These are phyloP conservation scores for Trachelus troglodyta DNA, from an alignment of 2,888 invertebrate species.

Conservation along the genomic window DNA sequence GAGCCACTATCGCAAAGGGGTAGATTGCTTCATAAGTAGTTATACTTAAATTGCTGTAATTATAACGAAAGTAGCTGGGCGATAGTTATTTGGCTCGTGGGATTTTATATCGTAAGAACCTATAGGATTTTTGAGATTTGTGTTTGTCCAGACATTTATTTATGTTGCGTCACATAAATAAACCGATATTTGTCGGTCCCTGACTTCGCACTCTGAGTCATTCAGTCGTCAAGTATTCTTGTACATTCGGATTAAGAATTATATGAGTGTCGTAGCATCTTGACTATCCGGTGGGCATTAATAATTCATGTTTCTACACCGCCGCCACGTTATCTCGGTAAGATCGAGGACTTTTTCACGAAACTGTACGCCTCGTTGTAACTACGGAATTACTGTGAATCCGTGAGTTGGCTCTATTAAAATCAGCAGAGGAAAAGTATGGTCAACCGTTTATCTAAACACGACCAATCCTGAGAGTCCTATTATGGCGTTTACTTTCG, in stretches of 20 bases:
- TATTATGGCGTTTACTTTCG: background rate
- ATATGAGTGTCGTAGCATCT: background rate
- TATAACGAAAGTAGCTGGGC: background rate
- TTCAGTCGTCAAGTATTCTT: background rate
- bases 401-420: too few relatives aligned
- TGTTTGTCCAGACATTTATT: background rate
- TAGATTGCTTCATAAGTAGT: background rate
- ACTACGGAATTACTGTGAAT: too few relatives aligned
- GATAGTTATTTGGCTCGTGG: background rate
- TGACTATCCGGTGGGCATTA: background rate
- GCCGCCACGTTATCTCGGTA: background rate
- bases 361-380: background rate
- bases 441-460: background rate
- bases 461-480: background rate
- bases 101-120: background rate
- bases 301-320: background rate
- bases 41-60: background rate
- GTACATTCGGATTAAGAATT: background rate
- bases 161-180: slow-evolving; percentile 21
- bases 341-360: background rate
- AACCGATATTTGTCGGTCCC: slow-evolving; percentile 11
- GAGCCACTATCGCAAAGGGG: background rate
- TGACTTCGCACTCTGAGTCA: slow-evolving; percentile 7
- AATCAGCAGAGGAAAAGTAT: too few relatives aligned
- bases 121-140: background rate